Conservation (phyloP, 1,140 invertebrate species). For the Pemphigus obesinymphae region DNA sequence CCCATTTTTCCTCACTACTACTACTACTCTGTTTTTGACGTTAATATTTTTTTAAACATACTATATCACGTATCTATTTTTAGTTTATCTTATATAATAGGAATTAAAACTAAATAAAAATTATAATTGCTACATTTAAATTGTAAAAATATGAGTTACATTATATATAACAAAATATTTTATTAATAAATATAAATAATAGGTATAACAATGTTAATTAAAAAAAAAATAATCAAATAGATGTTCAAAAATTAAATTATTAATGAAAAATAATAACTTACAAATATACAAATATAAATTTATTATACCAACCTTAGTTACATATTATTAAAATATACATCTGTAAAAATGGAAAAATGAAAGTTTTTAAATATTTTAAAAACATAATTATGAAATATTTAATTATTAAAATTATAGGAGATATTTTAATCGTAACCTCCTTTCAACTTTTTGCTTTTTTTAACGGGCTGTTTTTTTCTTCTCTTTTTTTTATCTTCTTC, state of each 20-base stretch:
- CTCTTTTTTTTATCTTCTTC: conserved; percentile 22
- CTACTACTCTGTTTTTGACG: no score
- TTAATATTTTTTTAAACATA: no score
- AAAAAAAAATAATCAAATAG: neutral
- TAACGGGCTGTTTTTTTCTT: conserved; percentile 17
- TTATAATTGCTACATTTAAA: neutral
- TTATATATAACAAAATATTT: neutral
- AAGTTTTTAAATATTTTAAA: neutral
- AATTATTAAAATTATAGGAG: neutral
- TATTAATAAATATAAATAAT: neutral
- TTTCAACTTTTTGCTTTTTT: conserved; percentile 10
- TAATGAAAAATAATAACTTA: neutral
- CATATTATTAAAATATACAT: neutral
- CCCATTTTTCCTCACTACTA: no score
- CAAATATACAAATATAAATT: neutral
- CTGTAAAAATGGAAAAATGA: neutral
- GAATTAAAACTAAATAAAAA: no score
- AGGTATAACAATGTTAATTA: neutral
- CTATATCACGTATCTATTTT: no score
- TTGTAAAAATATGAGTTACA: neutral
- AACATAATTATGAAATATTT: neutral
- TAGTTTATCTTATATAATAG: no score
- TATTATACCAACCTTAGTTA: neutral
- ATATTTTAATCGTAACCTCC: neutral
- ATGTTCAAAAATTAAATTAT: neutral